Percentiles rank a stretch among this genome's conserved stretches.
Conservation (phyloP, 2,888 invertebrate genomes). For the Hypercompe scribonia region DNA sequence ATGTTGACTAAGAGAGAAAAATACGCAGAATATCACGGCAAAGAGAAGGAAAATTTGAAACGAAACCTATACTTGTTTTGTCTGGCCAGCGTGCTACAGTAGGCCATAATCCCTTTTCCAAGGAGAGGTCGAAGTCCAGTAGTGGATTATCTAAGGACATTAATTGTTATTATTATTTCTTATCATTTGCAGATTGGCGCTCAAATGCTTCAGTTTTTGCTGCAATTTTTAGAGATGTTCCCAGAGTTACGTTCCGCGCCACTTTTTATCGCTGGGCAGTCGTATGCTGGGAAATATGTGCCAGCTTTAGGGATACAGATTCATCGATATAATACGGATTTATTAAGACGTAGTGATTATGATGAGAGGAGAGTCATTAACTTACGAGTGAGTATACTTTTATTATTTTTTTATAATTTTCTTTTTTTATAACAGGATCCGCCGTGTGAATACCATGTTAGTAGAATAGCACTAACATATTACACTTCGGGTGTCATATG, state of each 20-base stretch:
- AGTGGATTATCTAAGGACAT: too few relatives aligned
- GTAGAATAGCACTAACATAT: too few relatives aligned
- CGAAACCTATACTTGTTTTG: too few relatives aligned
- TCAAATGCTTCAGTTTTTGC: conserved; percentile 78
- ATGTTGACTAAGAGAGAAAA: background rate
- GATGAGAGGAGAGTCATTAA: conserved; percentile 58
- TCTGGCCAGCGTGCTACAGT: too few relatives aligned
- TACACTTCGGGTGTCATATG: too few relatives aligned
- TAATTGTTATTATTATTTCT: background rate
- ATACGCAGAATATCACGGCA: too few relatives aligned
- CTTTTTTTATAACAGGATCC: too few relatives aligned
- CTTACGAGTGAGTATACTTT: conserved; percentile 64
- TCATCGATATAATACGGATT: conserved; percentile 50
- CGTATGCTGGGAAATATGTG: conserved; percentile 84
- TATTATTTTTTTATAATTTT: background rate
- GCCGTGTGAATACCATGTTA: too few relatives aligned
- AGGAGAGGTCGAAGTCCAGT: too few relatives aligned
- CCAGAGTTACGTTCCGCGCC: conserved; percentile 80
- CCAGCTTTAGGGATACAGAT: conserved; percentile 80
- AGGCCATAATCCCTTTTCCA: too few relatives aligned
- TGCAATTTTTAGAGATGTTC: conserved; percentile 87
- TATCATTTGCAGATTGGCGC: conserved; percentile 64
- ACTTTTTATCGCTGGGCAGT: conserved; percentile 87
- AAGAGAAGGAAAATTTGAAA: too few relatives aligned
- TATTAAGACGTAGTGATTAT: conserved; percentile 5